Evolutionary conservation across 1,140 invertebrate genomes (phyloP).

Genomic region (Chionoecetes opilio): DNA sequence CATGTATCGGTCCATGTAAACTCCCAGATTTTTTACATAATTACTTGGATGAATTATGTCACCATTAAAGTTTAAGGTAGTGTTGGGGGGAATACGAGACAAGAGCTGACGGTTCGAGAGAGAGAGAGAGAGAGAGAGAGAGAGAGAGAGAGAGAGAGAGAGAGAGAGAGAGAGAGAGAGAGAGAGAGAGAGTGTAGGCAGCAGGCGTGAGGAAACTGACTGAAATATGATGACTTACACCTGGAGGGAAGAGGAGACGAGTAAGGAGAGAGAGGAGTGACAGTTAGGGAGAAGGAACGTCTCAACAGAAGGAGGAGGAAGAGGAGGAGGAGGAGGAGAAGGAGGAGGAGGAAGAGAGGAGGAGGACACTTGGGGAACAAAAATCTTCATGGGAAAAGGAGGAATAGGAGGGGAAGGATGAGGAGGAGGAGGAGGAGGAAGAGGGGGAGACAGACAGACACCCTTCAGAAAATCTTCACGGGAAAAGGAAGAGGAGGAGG

Average conservation of each 20-base stretch:
- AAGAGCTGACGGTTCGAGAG: background rate
- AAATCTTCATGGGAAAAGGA: background rate
- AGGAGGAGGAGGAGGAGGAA: background rate
- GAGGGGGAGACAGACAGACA: too few relatives aligned
- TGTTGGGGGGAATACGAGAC: too few relatives aligned
- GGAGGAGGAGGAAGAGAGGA: conserved; percentile 10
- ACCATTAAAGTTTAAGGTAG: too few relatives aligned
- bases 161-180: conserved; percentile 4
- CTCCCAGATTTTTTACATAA: too few relatives aligned
- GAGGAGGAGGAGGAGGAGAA: background rate
- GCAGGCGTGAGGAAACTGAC: too few relatives aligned
- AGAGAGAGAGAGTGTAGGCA: background rate
- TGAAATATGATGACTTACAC: conserved; percentile 17
- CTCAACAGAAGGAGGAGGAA: background rate
- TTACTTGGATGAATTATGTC: too few relatives aligned
- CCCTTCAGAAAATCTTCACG: too few relatives aligned
- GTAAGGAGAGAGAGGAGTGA: background rate
- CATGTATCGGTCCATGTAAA: too few relatives aligned
- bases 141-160: conserved; percentile 27
- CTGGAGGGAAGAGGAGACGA: background rate
- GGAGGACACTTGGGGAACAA: background rate
- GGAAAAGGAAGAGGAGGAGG: background rate
- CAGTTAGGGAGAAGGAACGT: background rate
- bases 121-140: conserved; percentile 27
- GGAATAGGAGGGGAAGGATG: background rate